phyloP scores from a whole-genome alignment of 1,140 invertebrate genomes.

The Gryllus bimaculatus region DNA sequence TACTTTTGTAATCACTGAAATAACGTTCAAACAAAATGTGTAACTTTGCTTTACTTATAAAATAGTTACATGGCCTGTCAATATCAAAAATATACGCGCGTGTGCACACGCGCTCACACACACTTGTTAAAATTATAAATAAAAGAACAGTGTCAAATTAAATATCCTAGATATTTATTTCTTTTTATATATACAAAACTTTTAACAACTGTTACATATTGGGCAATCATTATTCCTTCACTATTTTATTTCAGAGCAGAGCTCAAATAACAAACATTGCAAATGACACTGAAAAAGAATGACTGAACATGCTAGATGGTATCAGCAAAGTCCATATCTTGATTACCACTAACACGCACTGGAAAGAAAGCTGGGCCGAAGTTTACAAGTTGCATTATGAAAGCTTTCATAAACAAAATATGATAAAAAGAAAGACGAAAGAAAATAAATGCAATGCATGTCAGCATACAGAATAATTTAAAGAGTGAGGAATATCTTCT shows the following conservation, averaged over 20 bases:
- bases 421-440: background rate
- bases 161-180: constrained; percentile 6
- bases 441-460: background rate
- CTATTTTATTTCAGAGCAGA: background rate
- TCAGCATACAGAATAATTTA: background rate
- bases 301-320: background rate
- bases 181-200: background rate
- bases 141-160: background rate
- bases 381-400: background rate
- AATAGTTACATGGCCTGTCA: too few species aligned
- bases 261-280: background rate
- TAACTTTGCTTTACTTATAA: too few species aligned
- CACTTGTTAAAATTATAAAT: background rate
- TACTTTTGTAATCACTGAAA: too few species aligned
- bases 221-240: background rate
- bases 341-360: background rate
- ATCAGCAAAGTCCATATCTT: background rate
- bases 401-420: background rate
- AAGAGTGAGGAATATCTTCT: background rate
- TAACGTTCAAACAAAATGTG: too few species aligned
- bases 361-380: background rate
- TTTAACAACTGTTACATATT: background rate
- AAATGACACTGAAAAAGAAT: background rate
- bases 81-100: too few species aligned
- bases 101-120: too few species aligned